These are phyloP conservation scores for Coturnix japonica DNA, from an alignment of 2,113 vertebrate species.

Conservation along the genomic window DNA sequence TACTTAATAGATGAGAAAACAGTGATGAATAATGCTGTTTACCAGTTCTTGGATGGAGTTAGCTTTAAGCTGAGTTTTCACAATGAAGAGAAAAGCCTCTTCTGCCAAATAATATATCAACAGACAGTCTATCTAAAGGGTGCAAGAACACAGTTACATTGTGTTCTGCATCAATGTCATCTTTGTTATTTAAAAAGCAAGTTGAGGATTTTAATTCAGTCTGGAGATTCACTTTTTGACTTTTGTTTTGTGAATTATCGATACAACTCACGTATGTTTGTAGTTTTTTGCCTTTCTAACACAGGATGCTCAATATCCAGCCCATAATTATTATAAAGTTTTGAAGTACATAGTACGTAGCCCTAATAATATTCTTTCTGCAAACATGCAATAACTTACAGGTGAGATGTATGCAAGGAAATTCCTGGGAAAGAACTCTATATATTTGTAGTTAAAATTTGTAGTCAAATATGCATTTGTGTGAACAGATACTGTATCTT, in stretches of 20 bases:
- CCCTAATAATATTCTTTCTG: background rate
- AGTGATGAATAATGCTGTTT: conserved; percentile 46
- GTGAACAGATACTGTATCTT: background rate
- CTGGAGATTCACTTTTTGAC: background rate
- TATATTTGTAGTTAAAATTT: background rate
- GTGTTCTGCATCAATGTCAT: background rate
- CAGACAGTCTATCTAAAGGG: background rate
- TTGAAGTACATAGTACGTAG: background rate
- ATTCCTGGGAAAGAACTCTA: background rate
- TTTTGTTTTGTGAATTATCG: background rate
- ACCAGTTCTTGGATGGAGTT: conserved; percentile 37
- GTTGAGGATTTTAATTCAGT: background rate
- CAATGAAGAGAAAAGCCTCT: conserved; percentile 10
- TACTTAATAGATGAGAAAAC: conserved; percentile 36
- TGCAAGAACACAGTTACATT: conserved; percentile 16
- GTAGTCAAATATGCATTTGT: background rate
- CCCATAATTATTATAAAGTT: background rate
- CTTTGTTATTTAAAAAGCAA: conserved; percentile 2
- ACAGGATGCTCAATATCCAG: background rate
- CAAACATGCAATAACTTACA: background rate
- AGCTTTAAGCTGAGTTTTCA: conserved; percentile 48
- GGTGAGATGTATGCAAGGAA: background rate
- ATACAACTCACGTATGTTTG: background rate
- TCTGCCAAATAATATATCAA: conserved; percentile 26
- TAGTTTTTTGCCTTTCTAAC: background rate